Conservation (phyloP, 2,888 invertebrate species). For the Polydrusus tereticollis region DNA sequence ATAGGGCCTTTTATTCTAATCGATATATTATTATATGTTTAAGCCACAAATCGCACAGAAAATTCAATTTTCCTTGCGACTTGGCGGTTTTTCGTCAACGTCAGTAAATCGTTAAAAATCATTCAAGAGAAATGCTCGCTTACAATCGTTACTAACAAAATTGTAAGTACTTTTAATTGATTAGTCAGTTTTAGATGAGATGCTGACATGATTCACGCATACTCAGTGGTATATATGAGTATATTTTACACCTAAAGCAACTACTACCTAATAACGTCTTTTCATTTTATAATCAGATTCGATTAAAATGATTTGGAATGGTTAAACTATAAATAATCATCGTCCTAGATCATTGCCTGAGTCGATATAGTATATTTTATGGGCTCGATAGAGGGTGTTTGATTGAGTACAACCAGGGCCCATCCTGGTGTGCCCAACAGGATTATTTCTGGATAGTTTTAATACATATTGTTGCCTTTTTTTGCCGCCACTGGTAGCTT, state of each 20-base stretch:
- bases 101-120: slow-evolving; percentile 25
- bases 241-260: slow-evolving; percentile 55
- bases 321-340: slow-evolving; percentile 51
- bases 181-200: slow-evolving; percentile 15
- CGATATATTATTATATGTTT: slow-evolving; percentile 11
- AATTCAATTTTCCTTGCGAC: neutral
- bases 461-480: slow-evolving; percentile 82
- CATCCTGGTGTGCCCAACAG: slow-evolving; percentile 47
- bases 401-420: slow-evolving; percentile 30
- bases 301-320: slow-evolving; percentile 44
- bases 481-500: slow-evolving; percentile 93
- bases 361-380: slow-evolving; percentile 52
- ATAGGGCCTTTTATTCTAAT: slow-evolving; percentile 35
- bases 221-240: slow-evolving; percentile 32
- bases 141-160: slow-evolving; percentile 22
- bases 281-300: slow-evolving; percentile 11
- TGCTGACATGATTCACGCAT: slow-evolving; percentile 35
- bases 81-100: slow-evolving; percentile 1
- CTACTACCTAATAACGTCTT: slow-evolving; percentile 53
- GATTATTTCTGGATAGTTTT: slow-evolving; percentile 18
- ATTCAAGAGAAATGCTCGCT: slow-evolving; percentile 33
- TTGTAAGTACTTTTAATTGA: slow-evolving; percentile 16
- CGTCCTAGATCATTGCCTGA: slow-evolving; percentile 55
- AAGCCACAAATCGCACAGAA: slow-evolving; percentile 5
- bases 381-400: slow-evolving; percentile 39